phyloP scores from a whole-genome alignment of 2,113 vertebrate genomes.

The Amblyornis subalaris region DNA sequence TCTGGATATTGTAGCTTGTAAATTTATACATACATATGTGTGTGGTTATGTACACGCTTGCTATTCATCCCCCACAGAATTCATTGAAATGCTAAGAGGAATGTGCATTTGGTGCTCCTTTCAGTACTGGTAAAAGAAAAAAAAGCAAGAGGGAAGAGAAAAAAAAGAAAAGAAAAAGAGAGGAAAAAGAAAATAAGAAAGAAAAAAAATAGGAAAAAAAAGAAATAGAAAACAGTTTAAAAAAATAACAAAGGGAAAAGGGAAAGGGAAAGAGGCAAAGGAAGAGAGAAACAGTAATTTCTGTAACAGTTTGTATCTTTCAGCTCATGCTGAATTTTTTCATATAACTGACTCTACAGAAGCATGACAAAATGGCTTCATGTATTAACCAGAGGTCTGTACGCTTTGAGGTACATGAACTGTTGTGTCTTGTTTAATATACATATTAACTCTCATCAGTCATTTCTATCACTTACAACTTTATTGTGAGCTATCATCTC shows the following conservation, averaged over 20 bases:
- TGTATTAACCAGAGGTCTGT: background rate
- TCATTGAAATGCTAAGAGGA: slow-evolving; percentile 65
- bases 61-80: slow-evolving; percentile 64
- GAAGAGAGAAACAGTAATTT: background rate
- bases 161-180: fast-evolving
- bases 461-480: background rate
- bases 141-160: background rate
- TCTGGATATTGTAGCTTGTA: slow-evolving; percentile 81
- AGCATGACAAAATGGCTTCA: background rate
- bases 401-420: background rate
- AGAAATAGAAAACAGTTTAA: background rate
- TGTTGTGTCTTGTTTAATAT: background rate
- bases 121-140: background rate
- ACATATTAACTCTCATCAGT: background rate
- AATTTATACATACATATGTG: slow-evolving; percentile 79
- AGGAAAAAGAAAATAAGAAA: fast-evolving
- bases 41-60: slow-evolving; percentile 70
- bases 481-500: background rate
- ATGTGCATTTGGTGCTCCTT: slow-evolving; percentile 62
- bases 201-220: background rate
- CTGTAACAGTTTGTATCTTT: background rate
- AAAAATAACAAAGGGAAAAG: fast-evolving
- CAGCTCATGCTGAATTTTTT: background rate
- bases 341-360: background rate
- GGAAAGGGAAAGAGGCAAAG: background rate